Base-by-base conservation (phyloP, 2,113 vertebrate species). In the Solenodon paradoxus region DNA sequence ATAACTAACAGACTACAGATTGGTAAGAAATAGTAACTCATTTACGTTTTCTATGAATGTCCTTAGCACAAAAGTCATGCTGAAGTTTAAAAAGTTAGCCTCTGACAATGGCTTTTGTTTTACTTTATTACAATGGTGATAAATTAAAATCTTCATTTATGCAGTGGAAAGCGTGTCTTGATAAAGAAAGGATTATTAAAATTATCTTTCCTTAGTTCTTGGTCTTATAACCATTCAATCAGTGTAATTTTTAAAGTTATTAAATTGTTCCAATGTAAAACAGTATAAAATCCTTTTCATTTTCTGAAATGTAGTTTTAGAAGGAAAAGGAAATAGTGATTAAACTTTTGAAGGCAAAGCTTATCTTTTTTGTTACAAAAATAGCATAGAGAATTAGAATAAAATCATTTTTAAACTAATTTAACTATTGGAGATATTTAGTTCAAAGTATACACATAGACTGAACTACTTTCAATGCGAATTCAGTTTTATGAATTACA, bases 131-230 rank as follows among this genome's bases (percentile, higher is more conserved):
- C 94, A 26, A n/a, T 92, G 53, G 40, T 97, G 95, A 96, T 93
- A 16, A 97, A 96, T 93, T 42, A 95, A 98, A 93, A 92, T 17
- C 90, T 97, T 97, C 68, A 92, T 92, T 97, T 97, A 89, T 90
- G 63, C 91, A 66, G 69, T 89, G 82, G 88, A 97, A 97, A 74
- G 83, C 63, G 32, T 90, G 95, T 35, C 7, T 77, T 97, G 92
- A 97, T 97, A 98, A 97, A 95, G 26, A 35, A 85, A 57, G 69
- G 1, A 89, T 97, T 97, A 96, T 98, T 98, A 97, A 98, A 98
- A 95, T 97, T 95, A 96, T 83, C 89, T 72, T 95, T 96, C 32
- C 59, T 64, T 90, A 94, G 38, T 90, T 95, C 74, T 87, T 40
- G 2, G 28, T 35, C 92, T 95, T 95, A 32, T n/a, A 96, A 85